Evolutionary conservation across 2,797 vertebrate species (phyloP), one percentile per base, ranked within the genome.

Genomic region (Trematomus bernacchii): DNA sequence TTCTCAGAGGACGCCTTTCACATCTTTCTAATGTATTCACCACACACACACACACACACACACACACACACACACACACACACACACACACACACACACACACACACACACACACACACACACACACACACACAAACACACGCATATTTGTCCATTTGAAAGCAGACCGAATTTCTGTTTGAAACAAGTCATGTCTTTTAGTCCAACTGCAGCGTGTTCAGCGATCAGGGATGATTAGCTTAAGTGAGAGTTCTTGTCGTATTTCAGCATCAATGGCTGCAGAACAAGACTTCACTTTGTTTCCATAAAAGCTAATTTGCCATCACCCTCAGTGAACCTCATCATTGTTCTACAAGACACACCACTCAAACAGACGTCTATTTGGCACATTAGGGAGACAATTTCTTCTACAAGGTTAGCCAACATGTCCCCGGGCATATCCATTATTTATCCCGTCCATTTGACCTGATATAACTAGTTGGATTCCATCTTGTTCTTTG

Each of bases 1-100:
- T 84, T 93, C 95, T 93, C 89, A 91, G 93, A 93, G 93, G 92
- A 90, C 74, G 85, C 87, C 92, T 95, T 94, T 96, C 95, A 95
- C 95, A 94, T 95, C 95, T 95, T 94, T 78, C 87, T 90, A 86
- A 92, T 90, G 82, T 79, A 90, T 92, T 91, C 88, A 87, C 48
- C 14, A 78, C 66, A 30, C 79, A 48, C 37, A 57, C 43, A 42
- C 16, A 44, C 11, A 40, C 71, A 57, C 43, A 48, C 63, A 64
- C 63, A 57, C 57, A 46, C 19, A 55, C 62, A 59, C 58, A 47
- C 59, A 53, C 61, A 54, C 44, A 53, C 37, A 54, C 37, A 47
- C 40, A 62, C 30, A 57, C 44, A 46, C 19, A 66, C 23, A 58
- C 54, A 66, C 46, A 66, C 30, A 66, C 73, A 77, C 46, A 66